Evolutionary conservation across 2,888 invertebrate genomes (phyloP).

Genomic region (Cataglyphis livida): DNA sequence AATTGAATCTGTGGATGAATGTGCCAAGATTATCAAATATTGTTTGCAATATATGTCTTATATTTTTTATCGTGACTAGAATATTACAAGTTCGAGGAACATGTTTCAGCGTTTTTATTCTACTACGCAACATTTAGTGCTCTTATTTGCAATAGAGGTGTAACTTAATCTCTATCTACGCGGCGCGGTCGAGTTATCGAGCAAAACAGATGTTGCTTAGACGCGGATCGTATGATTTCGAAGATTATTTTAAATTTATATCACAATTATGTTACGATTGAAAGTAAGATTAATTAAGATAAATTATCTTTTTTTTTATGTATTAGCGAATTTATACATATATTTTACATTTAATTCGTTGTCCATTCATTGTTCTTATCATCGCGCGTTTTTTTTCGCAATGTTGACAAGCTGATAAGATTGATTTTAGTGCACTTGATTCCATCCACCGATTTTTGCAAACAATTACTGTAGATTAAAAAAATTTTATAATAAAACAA

Average conservation of each 20-base stretch:
- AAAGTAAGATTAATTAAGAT: not conserved
- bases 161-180: conserved; percentile 10
- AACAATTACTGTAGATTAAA: not conserved
- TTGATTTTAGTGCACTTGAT: not conserved
- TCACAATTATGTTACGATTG: not conserved
- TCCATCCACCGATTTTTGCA: not conserved
- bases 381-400: not conserved
- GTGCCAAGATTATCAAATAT: not conserved
- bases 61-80: not conserved
- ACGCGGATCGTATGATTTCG: not conserved
- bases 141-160: conserved; percentile 12
- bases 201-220: not conserved
- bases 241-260: not conserved
- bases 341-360: not conserved
- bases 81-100: not conserved
- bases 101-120: not conserved
- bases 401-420: not conserved
- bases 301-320: not conserved
- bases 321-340: not conserved
- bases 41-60: not conserved
- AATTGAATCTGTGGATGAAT: not conserved
- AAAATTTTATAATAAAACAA: not conserved
- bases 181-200: not conserved
- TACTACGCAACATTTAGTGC: not conserved
- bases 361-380: not conserved